A percentile compares a stretch with the other conserved stretches of the same genome.
phyloP scores from a whole-genome alignment of 2,113 vertebrate species.

The Tyto alba region DNA sequence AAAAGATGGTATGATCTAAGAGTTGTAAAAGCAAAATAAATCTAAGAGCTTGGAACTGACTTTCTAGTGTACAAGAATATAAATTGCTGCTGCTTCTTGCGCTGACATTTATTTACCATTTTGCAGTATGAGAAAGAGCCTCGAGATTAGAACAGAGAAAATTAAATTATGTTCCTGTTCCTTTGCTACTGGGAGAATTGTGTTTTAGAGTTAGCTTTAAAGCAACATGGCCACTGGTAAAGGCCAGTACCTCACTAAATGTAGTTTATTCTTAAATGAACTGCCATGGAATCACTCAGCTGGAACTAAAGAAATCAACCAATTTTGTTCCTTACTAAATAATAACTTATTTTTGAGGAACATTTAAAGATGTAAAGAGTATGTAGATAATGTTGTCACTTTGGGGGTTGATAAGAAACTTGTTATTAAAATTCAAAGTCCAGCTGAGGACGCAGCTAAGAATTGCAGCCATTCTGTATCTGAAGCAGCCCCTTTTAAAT shows the following conservation, averaged over 20 bases:
- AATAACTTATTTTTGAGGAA: not conserved
- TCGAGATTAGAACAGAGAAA: constrained; percentile 49
- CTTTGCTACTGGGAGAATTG: not conserved
- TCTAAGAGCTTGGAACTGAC: constrained; percentile 33
- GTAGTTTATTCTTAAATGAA: not conserved
- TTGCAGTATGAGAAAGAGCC: constrained; percentile 18
- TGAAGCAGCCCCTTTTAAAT: not conserved
- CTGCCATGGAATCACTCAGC: not conserved
- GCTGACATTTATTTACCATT: constrained; percentile 61
- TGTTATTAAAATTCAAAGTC: not conserved
- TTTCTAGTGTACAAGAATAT: constrained; percentile 34
- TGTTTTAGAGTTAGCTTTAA: constrained; percentile 31
- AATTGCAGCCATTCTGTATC: not conserved
- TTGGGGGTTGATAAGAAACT: not conserved
- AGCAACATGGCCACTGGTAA: not conserved
- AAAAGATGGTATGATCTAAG: not conserved
- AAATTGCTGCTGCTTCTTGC: constrained; percentile 33
- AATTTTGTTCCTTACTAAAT: not conserved
- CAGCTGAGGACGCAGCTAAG: not conserved
- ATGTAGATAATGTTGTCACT: not conserved
- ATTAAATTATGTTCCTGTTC: constrained; percentile 48
- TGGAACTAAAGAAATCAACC: not conserved
- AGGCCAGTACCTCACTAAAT: not conserved
- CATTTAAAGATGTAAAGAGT: not conserved
- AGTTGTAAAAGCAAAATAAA: constrained; percentile 54